Conservation (phyloP, 2,113 vertebrate species). For the Tursiops truncatus region DNA sequence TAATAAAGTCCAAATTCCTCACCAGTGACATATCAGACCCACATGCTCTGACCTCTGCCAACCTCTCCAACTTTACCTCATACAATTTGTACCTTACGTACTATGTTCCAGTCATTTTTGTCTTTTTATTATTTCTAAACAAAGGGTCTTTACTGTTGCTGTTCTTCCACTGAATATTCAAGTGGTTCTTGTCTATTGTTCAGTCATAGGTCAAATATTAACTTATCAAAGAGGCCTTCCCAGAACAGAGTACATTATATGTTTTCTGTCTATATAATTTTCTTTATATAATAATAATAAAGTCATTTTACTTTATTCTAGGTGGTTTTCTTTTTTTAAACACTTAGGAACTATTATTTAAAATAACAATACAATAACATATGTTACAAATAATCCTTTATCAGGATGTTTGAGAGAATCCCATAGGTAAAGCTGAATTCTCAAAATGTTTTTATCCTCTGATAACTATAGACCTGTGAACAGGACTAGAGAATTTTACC, state of each 20-base stretch:
- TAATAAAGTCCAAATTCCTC: not conserved
- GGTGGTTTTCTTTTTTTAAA: not conserved
- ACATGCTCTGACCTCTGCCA: not conserved
- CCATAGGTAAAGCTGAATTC: not conserved
- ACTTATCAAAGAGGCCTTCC: not conserved
- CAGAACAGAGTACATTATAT: not conserved
- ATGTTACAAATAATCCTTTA: slow-evolving; percentile 35
- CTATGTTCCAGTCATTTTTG: not conserved
- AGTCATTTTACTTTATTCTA: not conserved
- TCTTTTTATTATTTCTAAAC: not conserved
- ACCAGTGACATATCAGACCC: not conserved
- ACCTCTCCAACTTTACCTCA: not conserved
- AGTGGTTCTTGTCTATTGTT: not conserved
- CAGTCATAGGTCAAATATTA: not conserved
- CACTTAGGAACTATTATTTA: not conserved
- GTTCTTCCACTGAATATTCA: not conserved
- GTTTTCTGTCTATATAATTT: not conserved
- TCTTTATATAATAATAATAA: not conserved
- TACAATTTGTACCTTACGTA: not conserved
- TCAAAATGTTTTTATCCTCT: not conserved
- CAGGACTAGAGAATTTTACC: not conserved
- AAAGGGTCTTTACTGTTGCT: not conserved
- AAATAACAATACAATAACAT: not conserved
- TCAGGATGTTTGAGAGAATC: not conserved
- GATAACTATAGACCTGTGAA: not conserved